These are phyloP conservation scores for Sus cebifrons DNA, from an alignment of 2,797 vertebrate species.

Conservation along the genomic window DNA sequence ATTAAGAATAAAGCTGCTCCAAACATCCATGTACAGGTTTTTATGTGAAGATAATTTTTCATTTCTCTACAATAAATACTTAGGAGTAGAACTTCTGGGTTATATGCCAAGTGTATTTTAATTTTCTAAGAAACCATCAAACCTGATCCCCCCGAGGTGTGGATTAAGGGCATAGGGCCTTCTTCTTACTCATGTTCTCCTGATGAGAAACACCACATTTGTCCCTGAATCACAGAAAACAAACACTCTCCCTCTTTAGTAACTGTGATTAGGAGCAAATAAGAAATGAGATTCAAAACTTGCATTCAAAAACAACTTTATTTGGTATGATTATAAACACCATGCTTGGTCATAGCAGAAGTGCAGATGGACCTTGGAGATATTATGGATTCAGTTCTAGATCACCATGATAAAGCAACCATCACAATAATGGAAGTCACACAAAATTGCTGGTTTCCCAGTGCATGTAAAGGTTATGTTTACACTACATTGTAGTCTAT, in stretches of 20 bases:
- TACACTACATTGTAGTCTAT: neutral
- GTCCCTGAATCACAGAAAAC: neutral
- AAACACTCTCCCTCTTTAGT: fast-evolving
- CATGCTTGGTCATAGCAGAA: neutral
- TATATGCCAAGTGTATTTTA: neutral
- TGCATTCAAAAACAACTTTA: neutral
- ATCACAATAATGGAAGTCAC: neutral
- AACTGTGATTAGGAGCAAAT: neutral
- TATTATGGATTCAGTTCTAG: neutral
- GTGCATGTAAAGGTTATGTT: neutral
- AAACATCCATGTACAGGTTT: neutral
- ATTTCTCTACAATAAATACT: neutral
- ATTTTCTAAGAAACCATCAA: neutral
- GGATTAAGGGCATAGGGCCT: too few relatives aligned
- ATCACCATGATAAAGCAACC: too few relatives aligned
- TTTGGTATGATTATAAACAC: neutral
- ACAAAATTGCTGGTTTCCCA: neutral
- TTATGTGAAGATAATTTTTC: neutral
- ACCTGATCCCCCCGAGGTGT: neutral
- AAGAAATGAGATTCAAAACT: neutral
- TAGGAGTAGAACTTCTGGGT: neutral
- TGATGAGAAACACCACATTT: fast-evolving
- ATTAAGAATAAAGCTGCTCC: neutral
- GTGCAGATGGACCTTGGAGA: neutral
- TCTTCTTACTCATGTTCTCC: neutral